Base-by-base conservation (phyloP, 2,888 invertebrate genomes). In the Micropterix aruncella region DNA sequence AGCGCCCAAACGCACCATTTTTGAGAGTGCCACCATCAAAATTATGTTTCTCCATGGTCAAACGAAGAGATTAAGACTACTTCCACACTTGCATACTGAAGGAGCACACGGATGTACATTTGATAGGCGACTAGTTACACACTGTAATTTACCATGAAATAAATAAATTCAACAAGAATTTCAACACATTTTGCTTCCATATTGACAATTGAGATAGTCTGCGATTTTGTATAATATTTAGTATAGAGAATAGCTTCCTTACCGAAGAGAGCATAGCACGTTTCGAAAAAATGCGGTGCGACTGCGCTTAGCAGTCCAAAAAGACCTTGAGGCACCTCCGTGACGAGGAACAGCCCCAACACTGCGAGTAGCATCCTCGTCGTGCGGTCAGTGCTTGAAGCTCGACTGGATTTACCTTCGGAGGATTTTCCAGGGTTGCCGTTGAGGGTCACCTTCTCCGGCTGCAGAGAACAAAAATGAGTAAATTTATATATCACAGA, bases 301-400 rank as follows among this genome's bases (percentile, higher is more conserved):
- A 89, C 67, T 2, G 84, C 85, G 52, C 83, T 86, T 45, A 91
- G 73, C 17, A 93, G 73, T 1, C 85, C 91, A 49, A 87, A 65
- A n/a, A 85, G 77, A 0, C 85, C 92, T 57, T 92, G 92, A 0
- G 93, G 93, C 51, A 93, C 83, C 59, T 93, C 93, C 0, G 92
- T 92, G 47, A 91, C 78, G 5, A 93, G 75, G 59, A 93, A 93
- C 12, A 93, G 71, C 5, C 91, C 72, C 18, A 93, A 73, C 9
- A 93, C 87, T 0, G 91, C 91, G 16, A 93, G 66, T 46, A 93
- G 67, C 92, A 93, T 92, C 50, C 82, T 77, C 0, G 92, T 93
- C 0, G 92, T 93, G 37, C 93, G 75, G 62, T 92, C 88, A 1
- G 86, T 81, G 36, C 70, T 61, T 44, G 65, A 67, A 2, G 66